Evolutionary conservation across 2,888 invertebrate species (phyloP).

Genomic region (Diplazon laetatorius): DNA sequence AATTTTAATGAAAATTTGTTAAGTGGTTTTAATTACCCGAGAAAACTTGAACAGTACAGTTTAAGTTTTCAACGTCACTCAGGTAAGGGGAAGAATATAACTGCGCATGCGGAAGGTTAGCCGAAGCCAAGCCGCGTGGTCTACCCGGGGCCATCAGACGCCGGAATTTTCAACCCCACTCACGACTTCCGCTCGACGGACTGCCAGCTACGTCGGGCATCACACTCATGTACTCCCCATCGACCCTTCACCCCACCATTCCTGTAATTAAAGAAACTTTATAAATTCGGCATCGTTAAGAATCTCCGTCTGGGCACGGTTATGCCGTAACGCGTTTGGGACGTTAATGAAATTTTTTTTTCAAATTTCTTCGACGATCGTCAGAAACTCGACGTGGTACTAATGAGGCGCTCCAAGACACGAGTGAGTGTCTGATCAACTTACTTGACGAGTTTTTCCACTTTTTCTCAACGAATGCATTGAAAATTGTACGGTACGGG

Average conservation of each 20-base stretch:
- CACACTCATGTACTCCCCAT: conserved; percentile 65
- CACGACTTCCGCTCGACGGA: conserved; percentile 50
- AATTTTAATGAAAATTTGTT: conserved; percentile 72
- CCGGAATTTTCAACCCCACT: conserved; percentile 59
- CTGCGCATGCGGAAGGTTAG: neutral
- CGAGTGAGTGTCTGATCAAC: conserved; percentile 18
- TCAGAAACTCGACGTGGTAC: conserved; percentile 7
- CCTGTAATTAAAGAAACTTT: conserved; percentile 67
- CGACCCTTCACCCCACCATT: conserved; percentile 60
- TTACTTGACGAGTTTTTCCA: neutral
- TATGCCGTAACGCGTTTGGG: conserved; percentile 8
- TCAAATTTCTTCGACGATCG: conserved; percentile 16
- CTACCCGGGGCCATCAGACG: conserved; percentile 50
- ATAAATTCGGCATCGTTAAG: conserved; percentile 58
- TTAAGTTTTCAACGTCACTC: conserved; percentile 72
- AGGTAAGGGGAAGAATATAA: conserved; percentile 26
- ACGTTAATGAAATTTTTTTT: conserved; percentile 38
- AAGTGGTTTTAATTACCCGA: conserved; percentile 75
- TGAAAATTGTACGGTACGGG: neutral
- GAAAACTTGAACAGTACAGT: conserved; percentile 68
- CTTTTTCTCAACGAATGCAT: neutral
- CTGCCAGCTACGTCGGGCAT: conserved; percentile 50
- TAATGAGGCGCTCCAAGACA: neutral
- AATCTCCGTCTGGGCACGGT: conserved; percentile 20
- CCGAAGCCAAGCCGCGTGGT: conserved; percentile 11